These are phyloP conservation scores for Cynopterus sphinx DNA, from an alignment of 2,797 vertebrate genomes.

Conservation along the genomic window DNA sequence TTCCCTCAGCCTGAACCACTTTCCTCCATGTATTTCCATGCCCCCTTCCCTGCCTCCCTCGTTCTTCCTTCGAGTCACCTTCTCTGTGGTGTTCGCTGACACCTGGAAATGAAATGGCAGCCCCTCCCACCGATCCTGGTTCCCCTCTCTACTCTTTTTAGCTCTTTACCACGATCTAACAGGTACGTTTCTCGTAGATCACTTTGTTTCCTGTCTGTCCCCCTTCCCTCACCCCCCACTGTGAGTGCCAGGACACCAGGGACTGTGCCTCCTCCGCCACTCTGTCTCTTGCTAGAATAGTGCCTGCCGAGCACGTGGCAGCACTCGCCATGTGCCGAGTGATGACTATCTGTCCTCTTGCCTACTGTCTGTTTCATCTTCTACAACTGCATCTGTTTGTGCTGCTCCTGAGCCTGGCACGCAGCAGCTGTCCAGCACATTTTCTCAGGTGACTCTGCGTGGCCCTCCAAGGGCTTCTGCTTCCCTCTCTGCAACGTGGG, in stretches of 20 bases:
- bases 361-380: neutral
- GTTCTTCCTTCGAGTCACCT: neutral
- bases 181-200: neutral
- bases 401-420: neutral
- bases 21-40: no score
- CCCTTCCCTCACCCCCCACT: accelerated
- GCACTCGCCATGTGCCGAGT: neutral
- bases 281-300: neutral
- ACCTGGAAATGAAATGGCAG: neutral
- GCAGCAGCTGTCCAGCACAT: accelerated
- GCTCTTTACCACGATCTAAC: neutral
- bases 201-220: neutral
- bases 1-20: no score
- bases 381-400: neutral
- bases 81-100: neutral
- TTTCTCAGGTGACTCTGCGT: neutral
- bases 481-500: neutral
- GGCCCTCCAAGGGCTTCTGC: neutral
- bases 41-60: neutral
- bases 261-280: neutral
- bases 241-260: neutral
- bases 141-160: neutral
- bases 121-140: neutral
- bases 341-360: neutral
- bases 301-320: neutral